Base-by-base conservation (phyloP, 2,113 vertebrate genomes). In the Colistium nudipinnis region DNA sequence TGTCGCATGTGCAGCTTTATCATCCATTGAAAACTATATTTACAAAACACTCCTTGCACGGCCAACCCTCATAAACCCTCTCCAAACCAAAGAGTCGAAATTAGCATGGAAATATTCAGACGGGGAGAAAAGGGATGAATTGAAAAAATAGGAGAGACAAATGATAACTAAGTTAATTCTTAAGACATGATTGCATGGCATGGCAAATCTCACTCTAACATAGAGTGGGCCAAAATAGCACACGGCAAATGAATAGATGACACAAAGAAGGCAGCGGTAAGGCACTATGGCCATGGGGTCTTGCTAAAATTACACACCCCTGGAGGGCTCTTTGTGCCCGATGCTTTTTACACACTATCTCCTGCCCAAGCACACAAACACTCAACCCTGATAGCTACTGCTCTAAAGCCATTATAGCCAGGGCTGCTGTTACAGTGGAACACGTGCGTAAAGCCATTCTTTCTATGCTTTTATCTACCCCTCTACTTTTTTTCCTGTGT, bases 221-320 rank as follows among this genome's bases (percentile, higher is more conserved):
- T 6, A 4, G 30, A 56, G 20, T 57, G 31, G 38, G 47, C 48
- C 67, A 75, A 60, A 64, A 63, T 49, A 65, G 55, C 45, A 63
- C 38, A 65, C 27, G 65, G 39, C 27, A 60, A 64, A 66, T 74
- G 62, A 81, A 72, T 33, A 81, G 39, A 65, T 28, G 20, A 75
- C 25, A 62, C 28, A 80, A 69, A 80, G 56, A 66, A 22, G 41
- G 44, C 20, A 10, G 57, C 36, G 35, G 51, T 52, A 57, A 70
- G 69, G 47, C 41, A 28, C 30, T 10, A 39, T 55, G 44, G 55
- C 70, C 70, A 61, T 35, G 68, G 38, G 80, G 70, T 48, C 79
- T 62, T 70, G 38, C 85, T 88, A 85, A 84, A 76, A 64, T 85
- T 82, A 83, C 53, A 74, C 63, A 70, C 35, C 7, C 30, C 74